Evolutionary conservation across 2,888 invertebrate species (phyloP).

Genomic region (Leucoma salicis): DNA sequence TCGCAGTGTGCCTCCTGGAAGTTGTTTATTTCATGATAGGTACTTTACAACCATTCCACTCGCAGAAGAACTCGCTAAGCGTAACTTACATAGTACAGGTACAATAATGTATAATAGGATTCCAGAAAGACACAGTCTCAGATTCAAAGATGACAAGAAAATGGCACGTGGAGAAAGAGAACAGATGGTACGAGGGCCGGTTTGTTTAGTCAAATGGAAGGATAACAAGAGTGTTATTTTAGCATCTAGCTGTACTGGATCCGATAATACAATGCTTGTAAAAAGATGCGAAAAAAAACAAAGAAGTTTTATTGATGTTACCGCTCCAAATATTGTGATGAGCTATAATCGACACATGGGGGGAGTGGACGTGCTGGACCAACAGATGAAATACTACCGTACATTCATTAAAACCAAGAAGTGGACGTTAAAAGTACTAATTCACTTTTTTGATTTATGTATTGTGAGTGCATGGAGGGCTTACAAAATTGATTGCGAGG

Average conservation of each 20-base stretch:
- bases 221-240: too few species aligned
- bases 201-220: slow-evolving; percentile 21
- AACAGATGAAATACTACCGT: slow-evolving; percentile 7
- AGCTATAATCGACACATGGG: neutral
- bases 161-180: neutral
- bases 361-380: neutral
- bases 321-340: too few species aligned
- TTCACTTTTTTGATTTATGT: too few species aligned
- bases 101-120: neutral
- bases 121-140: neutral
- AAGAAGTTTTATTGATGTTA: too few species aligned
- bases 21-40: neutral
- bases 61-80: neutral
- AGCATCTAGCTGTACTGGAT: too few species aligned
- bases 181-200: slow-evolving; percentile 8
- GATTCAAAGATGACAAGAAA: neutral
- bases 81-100: neutral
- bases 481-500: too few species aligned
- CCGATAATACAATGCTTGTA: too few species aligned
- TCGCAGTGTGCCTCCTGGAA: neutral
- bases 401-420: slow-evolving; percentile 10
- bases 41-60: neutral
- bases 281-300: too few species aligned
- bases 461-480: too few species aligned
- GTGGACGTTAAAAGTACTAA: slow-evolving; percentile 16